Evolutionary conservation across 2,888 invertebrate species (phyloP).

Genomic region (Neoascia interrupta): DNA sequence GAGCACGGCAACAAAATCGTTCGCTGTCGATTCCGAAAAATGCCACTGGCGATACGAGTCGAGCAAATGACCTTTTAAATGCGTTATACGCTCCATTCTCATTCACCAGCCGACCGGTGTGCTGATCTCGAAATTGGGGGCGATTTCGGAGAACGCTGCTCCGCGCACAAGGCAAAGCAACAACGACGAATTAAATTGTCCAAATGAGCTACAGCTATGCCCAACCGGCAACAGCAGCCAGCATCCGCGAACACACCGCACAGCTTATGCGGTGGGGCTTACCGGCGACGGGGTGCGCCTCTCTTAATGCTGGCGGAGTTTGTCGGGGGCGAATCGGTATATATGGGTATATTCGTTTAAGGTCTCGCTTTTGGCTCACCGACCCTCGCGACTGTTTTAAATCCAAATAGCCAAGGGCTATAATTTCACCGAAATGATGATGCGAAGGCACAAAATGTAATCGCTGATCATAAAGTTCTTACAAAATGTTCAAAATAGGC

Average conservation of each 20-base stretch:
- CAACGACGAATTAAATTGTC: slow-evolving; percentile 66
- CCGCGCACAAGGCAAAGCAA: slow-evolving; percentile 35
- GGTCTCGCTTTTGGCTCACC: slow-evolving; percentile 41
- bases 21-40: slow-evolving; percentile 68
- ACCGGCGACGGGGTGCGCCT: slow-evolving; percentile 36
- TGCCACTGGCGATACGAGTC: slow-evolving; percentile 68
- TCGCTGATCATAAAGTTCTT: slow-evolving; percentile 70
- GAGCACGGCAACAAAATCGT: slow-evolving; percentile 65
- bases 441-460: slow-evolving; percentile 70
- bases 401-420: slow-evolving; percentile 70
- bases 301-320: slow-evolving; percentile 65
- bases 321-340: slow-evolving; percentile 67
- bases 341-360: slow-evolving; percentile 69
- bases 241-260: no score
- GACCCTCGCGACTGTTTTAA: slow-evolving; percentile 65
- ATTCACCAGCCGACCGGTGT: slow-evolving; percentile 4
- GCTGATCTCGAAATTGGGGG: slow-evolving; percentile 68
- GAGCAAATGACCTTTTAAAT: slow-evolving; percentile 70
- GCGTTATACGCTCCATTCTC: slow-evolving; percentile 49
- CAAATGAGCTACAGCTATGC: slow-evolving; percentile 56
- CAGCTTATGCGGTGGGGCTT: no score
- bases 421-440: slow-evolving; percentile 70
- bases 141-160: slow-evolving; percentile 64
- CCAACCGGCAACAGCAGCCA: slow-evolving; percentile 11
- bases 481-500: slow-evolving; percentile 70